phyloP scores from a whole-genome alignment of 2,113 vertebrate species.

The Eulacestoma nigropectus region DNA sequence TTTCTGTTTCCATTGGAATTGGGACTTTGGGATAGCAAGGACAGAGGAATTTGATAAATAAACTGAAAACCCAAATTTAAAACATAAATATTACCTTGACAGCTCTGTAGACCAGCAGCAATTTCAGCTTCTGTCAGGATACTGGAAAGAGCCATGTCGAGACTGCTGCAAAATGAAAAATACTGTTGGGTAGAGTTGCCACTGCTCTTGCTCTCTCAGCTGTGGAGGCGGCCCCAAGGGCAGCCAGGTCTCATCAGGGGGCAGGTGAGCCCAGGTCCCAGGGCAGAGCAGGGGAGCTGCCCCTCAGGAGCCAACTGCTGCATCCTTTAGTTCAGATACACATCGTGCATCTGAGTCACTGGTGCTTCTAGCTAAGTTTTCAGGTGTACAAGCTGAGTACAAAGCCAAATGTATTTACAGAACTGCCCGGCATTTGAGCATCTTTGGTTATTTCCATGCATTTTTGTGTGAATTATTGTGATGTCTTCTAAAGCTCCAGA shows the following conservation, averaged over 20 bases:
- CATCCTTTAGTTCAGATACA: background rate
- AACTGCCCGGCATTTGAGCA: background rate
- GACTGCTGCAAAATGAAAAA: slow-evolving; percentile 28
- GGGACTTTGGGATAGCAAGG: background rate
- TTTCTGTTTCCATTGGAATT: background rate
- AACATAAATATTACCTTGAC: slow-evolving; percentile 67
- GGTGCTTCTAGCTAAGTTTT: background rate
- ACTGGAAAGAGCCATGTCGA: slow-evolving; percentile 74
- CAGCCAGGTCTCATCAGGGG: background rate
- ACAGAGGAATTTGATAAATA: background rate
- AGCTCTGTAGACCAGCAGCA: slow-evolving; percentile 77
- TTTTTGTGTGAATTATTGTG: background rate
- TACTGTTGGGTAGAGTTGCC: background rate
- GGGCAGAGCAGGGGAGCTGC: background rate
- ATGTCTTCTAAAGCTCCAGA: background rate
- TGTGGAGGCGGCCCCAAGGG: background rate
- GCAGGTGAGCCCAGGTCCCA: background rate
- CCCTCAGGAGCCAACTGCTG: background rate
- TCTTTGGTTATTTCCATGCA: background rate
- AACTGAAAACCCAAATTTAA: background rate
- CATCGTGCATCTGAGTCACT: background rate
- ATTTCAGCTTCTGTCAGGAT: slow-evolving; percentile 77
- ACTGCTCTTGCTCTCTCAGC: background rate
- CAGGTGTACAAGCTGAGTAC: background rate
- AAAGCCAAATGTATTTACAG: background rate